Percentiles rank a stretch among this genome's conserved stretches.
Conservation (phyloP, 2,888 invertebrate genomes). For the Buathra laborator region DNA sequence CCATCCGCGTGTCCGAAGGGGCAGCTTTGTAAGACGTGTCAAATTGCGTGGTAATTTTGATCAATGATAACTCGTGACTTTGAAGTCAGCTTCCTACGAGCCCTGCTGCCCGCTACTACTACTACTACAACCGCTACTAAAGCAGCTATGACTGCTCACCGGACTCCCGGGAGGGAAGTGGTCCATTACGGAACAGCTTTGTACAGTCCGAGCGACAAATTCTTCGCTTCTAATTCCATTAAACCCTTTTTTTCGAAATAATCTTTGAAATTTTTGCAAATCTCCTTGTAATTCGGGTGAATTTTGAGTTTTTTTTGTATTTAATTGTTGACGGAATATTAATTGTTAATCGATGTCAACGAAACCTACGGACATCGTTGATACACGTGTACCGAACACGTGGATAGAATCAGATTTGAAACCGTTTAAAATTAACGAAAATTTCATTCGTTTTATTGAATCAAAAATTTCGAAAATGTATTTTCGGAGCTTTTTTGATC, state of each 20-base stretch:
- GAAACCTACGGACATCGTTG: too few relatives aligned
- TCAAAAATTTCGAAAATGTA: neutral
- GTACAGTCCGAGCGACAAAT: slow-evolving; percentile 83
- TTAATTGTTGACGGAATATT: neutral
- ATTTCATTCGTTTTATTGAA: too few relatives aligned
- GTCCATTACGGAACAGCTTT: slow-evolving; percentile 82
- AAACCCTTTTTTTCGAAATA: neutral
- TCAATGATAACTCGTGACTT: slow-evolving; percentile 85
- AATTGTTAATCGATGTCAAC: neutral
- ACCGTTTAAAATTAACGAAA: too few relatives aligned
- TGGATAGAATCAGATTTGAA: too few relatives aligned
- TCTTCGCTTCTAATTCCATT: slow-evolving; percentile 1
- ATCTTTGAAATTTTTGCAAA: neutral
- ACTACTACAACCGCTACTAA: slow-evolving; percentile 24
- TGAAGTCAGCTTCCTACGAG: slow-evolving; percentile 84
- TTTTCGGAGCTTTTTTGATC: neutral
- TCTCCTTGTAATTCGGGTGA: slow-evolving; percentile 1
- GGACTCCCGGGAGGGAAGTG: slow-evolving; percentile 81
- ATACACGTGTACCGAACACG: too few relatives aligned
- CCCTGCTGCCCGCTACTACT: slow-evolving; percentile 66
- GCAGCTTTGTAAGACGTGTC: slow-evolving; percentile 74
- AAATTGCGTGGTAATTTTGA: slow-evolving; percentile 83
- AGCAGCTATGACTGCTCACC: slow-evolving; percentile 71
- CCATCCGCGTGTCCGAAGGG: neutral
- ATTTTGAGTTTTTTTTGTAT: slow-evolving; percentile 8